A percentile compares a stretch with the other conserved stretches of the same genome.
phyloP scores from a whole-genome alignment of 2,113 vertebrate species.

The Eptesicus fuscus region DNA sequence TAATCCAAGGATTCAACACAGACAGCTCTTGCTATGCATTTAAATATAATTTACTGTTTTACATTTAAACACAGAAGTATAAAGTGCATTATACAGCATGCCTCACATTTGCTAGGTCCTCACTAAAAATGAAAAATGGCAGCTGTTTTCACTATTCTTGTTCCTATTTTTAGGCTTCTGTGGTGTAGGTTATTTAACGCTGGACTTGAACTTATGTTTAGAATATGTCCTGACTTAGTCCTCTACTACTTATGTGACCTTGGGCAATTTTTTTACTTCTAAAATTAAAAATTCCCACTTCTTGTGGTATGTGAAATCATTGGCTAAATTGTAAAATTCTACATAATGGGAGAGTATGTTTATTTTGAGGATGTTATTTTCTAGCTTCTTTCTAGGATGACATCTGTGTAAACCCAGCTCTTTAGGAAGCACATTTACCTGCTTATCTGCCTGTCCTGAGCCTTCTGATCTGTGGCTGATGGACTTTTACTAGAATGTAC shows the following conservation, averaged over 20 bases:
- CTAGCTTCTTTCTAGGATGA: neutral
- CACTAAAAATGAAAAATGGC: neutral
- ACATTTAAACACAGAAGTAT: neutral
- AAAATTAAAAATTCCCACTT: neutral
- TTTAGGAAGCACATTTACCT: neutral
- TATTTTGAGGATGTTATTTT: neutral
- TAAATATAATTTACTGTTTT: neutral
- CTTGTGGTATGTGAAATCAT: neutral
- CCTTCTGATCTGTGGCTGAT: neutral
- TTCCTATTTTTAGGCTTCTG: neutral
- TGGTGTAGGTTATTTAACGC: neutral
- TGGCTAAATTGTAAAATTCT: neutral
- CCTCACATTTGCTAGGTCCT: neutral
- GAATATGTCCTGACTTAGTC: neutral
- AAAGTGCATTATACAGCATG: neutral
- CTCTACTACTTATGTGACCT: neutral
- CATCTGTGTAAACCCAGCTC: neutral
- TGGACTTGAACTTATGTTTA: neutral
- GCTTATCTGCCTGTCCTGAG: neutral
- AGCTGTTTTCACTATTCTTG: neutral
- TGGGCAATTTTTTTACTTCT: neutral
- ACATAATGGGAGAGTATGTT: neutral
- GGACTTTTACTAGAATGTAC: neutral
- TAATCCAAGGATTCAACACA: neutral
- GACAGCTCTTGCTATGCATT: neutral